Evolutionary conservation across 2,888 invertebrate species (phyloP).

Genomic region (Malacosoma neustria): DNA sequence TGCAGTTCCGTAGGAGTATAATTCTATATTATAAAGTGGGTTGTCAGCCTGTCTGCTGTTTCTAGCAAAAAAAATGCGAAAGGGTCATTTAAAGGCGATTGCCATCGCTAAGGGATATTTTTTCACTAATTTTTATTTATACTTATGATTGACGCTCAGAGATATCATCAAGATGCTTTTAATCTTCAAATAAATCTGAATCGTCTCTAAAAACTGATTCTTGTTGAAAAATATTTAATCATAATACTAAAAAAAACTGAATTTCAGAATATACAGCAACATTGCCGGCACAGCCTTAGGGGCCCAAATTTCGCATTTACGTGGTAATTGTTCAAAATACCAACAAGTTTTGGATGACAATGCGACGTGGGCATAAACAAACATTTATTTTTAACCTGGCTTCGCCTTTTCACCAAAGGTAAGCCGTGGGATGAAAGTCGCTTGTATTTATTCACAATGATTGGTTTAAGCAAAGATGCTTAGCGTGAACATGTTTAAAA

Average conservation of each 20-base stretch:
- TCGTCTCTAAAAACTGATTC: too few species aligned
- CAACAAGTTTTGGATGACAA: conserved; percentile 13
- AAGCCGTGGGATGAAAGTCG: conserved; percentile 14
- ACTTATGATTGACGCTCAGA: too few species aligned
- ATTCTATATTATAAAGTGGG: too few species aligned
- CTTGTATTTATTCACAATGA: conserved; percentile 34
- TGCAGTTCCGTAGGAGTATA: too few species aligned
- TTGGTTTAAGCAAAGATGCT: conserved; percentile 17
- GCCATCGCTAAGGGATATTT: too few species aligned
- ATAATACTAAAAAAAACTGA: neutral
- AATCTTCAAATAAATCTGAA: too few species aligned
- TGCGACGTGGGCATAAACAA: conserved; percentile 3
- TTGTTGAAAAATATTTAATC: too few species aligned
- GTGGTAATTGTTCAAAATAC: conserved; percentile 18
- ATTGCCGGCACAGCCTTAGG: neutral
- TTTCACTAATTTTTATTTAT: too few species aligned
- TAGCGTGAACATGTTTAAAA: conserved; percentile 1
- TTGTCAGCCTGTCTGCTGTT: too few species aligned
- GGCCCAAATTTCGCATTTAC: conserved; percentile 18
- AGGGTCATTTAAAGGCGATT: too few species aligned
- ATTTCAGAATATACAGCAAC: neutral
- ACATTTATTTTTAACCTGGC: neutral
- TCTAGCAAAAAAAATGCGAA: too few species aligned
- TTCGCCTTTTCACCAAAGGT: neutral
- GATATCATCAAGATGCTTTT: too few species aligned